These are phyloP conservation scores for Gymnodraco acuticeps DNA, from an alignment of 2,797 vertebrate species.

Conservation along the genomic window DNA sequence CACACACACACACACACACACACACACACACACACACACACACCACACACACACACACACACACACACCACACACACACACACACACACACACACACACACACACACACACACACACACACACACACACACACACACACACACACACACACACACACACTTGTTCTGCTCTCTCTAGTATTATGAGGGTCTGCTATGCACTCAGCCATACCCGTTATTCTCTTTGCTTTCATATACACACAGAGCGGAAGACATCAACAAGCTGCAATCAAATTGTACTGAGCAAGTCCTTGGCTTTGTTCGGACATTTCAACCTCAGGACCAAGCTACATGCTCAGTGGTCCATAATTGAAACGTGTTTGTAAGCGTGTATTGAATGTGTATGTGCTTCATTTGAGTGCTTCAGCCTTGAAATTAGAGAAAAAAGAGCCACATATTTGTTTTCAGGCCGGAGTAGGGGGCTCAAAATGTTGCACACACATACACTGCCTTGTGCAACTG, in stretches of 20 bases:
- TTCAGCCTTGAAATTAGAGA: not conserved
- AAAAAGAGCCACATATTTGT: conserved; percentile 13
- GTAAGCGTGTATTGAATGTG: conserved; percentile 25
- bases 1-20: not conserved
- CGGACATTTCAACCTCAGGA: conserved; percentile 42
- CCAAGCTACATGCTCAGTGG: conserved; percentile 29
- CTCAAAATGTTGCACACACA: conserved; percentile 16
- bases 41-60: conserved; percentile 1
- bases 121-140: conserved; percentile 7
- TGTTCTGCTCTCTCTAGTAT: conserved; percentile 53
- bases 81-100: conserved; percentile 2
- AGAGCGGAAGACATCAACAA: conserved; percentile 41
- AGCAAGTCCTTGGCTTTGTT: conserved; percentile 37
- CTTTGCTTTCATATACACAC: conserved; percentile 56
- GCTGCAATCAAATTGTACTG: conserved; percentile 40
- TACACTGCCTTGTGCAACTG: not conserved
- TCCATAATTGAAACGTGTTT: conserved; percentile 38
- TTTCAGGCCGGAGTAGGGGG: conserved; percentile 7
- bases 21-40: too few relatives aligned
- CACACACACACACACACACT: conserved; percentile 13
- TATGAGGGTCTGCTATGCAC: conserved; percentile 60
- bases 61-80: too few relatives aligned
- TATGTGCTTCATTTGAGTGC: conserved; percentile 15
- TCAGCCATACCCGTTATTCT: conserved; percentile 62
- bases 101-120: conserved; percentile 18